Base-by-base conservation (phyloP, 2,113 vertebrate species). In the Saccopteryx bilineata region DNA sequence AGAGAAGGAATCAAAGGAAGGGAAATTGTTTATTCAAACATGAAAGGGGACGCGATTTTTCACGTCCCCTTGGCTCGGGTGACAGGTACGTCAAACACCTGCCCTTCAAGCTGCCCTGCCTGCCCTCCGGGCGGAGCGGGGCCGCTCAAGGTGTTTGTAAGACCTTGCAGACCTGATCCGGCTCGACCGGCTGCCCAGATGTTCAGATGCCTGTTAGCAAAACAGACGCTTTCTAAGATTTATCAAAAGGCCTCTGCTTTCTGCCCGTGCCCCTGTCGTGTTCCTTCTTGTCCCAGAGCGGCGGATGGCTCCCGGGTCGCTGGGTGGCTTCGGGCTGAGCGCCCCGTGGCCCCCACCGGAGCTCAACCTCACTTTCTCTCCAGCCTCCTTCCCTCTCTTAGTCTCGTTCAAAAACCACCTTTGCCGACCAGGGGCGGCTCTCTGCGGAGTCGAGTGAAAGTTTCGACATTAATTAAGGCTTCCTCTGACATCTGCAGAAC, bases 61-160 rank as follows among this genome's bases (percentile, higher is more conserved):
- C 28, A 24, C 0, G 7, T 1, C 2, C 60, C 31, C 5, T 0
- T 0, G 28, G 24, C 66, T 7, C 11, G 0, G 1, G 48, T 1
- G 46, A 15, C 5, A 6, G 50, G 19, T 1, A 2, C 12, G 46
- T 9, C 26, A 1, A 11, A 58, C 93, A 87, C 82, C 95, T 89
- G 71, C 63, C 14, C 68, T 0, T 33, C 39, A 63, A 63, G 92
- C 74, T 18, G 17, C 13, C 7, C 39, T 39, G 61, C 14, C 69
- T 4, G 39, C 75, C 84, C 92, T 21, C 5, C 1, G 0, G 86
- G 93, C 84, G 5, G 4, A 18, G n/a, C 58, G 61, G 18, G 10
- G 19, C 86, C 91, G 4, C 33, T 46, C 19, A 2, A 15, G 65
- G 92, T 33, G 84, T 66, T 76, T 21, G 66, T 46, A 12, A 85